Base-by-base conservation (phyloP, 2,888 invertebrate species). In the Pseudanteris insignis region DNA sequence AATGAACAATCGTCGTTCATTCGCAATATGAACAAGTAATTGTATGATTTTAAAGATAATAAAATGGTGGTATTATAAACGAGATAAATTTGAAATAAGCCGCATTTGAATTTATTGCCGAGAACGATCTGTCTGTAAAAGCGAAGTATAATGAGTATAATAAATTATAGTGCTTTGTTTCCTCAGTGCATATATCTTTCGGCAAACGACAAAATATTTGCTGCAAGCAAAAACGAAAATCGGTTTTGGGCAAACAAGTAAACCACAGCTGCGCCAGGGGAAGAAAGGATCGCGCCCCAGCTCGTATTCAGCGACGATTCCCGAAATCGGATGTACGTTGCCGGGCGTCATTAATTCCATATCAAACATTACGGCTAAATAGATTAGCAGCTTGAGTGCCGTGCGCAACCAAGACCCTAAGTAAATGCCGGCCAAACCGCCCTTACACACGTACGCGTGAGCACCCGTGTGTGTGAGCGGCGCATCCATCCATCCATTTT, bases 291-390 rank as follows among this genome's bases (percentile, higher is more conserved):
- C 37, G 36, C 14, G 9, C 38, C 57, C 37, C 57, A 36, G 26
- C 28, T 28, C 12, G 43, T 38, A 26, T 30, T n/a, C n/a, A n/a
- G n/a, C 30, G 34, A 24, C 41, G 61, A 61, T 62, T 62, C 24
- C 53, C 51, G 32, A 53, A 62, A 62, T 62, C 59, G 40, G 55
- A 61, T 65, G 67, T 62, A 70, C 70, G 72, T 71, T 68, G 58
- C 67, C 62, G 43, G 63, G 59, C 21, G 77, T 79, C 76, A 79
- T 79, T 79, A 79, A 79, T 79, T 79, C 79, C 73, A 78, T 77
- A 79, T 79, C 78, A 79, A 78, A 78, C 78, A 77, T 70, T 73
- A 73, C 71, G 72, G 73, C 74, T 78, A 78, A 78, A 79, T 77
- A 78, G 79, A 79, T 79, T 79, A 79, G 75, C 74, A 72, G 73